Conservation (phyloP, 2,888 invertebrate genomes). For the Tetanocera ferruginea region DNA sequence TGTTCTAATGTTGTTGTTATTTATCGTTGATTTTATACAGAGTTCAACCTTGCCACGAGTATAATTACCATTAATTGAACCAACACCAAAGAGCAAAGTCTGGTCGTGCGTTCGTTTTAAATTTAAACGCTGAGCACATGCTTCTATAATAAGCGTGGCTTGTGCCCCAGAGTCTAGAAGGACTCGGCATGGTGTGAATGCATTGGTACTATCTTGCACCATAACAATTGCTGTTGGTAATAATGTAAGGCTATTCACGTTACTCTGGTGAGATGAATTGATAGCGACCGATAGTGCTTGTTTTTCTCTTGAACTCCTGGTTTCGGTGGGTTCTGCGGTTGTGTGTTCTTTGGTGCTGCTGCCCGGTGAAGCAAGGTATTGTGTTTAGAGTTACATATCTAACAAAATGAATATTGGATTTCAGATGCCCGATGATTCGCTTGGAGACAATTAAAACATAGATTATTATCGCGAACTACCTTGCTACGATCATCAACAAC, state of each 20-base stretch:
- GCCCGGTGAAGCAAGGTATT: background rate
- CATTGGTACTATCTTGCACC: background rate
- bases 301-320: background rate
- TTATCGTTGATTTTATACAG: background rate
- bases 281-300: background rate
- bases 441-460: constrained; percentile 10
- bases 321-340: background rate
- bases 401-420: background rate
- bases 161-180: constrained; percentile 43
- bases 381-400: background rate
- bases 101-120: constrained; percentile 35
- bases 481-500: background rate
- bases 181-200: constrained; percentile 37
- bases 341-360: background rate
- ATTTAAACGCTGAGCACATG: constrained; percentile 39
- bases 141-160: constrained; percentile 38
- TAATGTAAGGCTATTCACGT: background rate
- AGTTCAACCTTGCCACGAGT: constrained; percentile 38
- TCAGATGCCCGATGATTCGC: background rate
- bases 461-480: background rate
- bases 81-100: constrained; percentile 40
- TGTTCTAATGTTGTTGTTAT: background rate
- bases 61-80: constrained; percentile 16
- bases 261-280: background rate
- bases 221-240: background rate